Conservation (phyloP, 2,888 invertebrate species). For the Cloeon dipterum region DNA sequence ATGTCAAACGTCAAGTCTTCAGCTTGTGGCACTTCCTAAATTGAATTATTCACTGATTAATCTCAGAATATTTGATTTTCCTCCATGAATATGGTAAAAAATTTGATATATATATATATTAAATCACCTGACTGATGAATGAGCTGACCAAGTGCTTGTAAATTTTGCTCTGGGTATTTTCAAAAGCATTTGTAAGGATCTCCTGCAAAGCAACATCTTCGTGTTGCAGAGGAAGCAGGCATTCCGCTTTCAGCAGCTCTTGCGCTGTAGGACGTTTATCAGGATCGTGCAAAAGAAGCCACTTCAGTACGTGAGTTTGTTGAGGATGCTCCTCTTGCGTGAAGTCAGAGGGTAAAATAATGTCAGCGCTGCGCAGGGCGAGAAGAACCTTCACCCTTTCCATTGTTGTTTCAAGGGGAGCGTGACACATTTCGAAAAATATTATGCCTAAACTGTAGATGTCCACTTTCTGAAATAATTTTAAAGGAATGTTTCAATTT, state of each 20-base stretch:
- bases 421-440: conserved; percentile 87
- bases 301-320: conserved; percentile 38
- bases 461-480: conserved; percentile 45
- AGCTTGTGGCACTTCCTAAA: conserved; percentile 29
- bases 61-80: too few species aligned
- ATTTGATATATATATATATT: too few species aligned
- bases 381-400: conserved; percentile 62
- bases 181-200: conserved; percentile 55
- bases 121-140: conserved; percentile 28
- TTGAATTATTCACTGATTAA: neutral
- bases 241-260: conserved; percentile 58
- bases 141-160: conserved; percentile 45
- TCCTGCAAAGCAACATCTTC: conserved; percentile 70
- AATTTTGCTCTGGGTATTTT: conserved; percentile 54
- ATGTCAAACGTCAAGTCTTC: conserved; percentile 69
- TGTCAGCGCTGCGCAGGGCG: conserved; percentile 41
- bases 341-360: conserved; percentile 47
- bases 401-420: conserved; percentile 65
- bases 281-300: conserved; percentile 72
- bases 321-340: conserved; percentile 27
- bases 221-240: conserved; percentile 65
- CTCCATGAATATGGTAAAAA: too few species aligned
- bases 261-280: conserved; percentile 61
- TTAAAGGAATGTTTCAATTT: too few species aligned
- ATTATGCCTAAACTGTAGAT: conserved; percentile 77